Base-by-base conservation (phyloP, 2,113 vertebrate species). In the Nothocercus julius region DNA sequence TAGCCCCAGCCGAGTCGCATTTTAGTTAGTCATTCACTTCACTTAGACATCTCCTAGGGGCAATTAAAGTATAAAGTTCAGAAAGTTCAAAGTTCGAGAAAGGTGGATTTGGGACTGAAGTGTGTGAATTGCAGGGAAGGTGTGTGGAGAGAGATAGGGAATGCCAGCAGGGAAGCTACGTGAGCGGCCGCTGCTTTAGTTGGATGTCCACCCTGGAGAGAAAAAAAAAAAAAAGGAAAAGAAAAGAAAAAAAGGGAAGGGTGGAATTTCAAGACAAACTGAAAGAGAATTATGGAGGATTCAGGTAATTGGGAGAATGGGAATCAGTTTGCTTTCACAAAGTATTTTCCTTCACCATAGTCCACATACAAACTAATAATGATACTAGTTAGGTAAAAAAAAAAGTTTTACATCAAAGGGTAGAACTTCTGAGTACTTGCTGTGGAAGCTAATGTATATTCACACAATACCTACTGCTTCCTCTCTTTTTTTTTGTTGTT, bases 1-100 rank as follows among this genome's bases (percentile, higher is more conserved):
- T 49, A 42, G 76, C 93, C 68, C 66, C 82, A 83, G 82, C 53
- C 81, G 49, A 89, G 77, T 47, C 64, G 47, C 78, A 72, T 75
- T 93, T 82, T 86, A 92, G 77, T 64, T 72, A 84, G 42, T 72
- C 1, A 0, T 34, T 88, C 36, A 36, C 36, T 36, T 36, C 36
- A 73, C 83, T 56, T 40, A 25, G 32, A 44, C 15, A 64, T 94
- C 89, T 96, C 91, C 62, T 90, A 83, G 86, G 94, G 77, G 90
- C 94, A 93, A 84, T 75, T 95, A 79, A 90, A 78, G 80, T 22
- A 64, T 83, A 72, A 86, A 92, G 86, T 69, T 68, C 56, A 82
- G 72, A 58, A 78, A 62, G n/a, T 40, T 58, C 4, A 2, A 67
- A 63, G 36, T 19, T 70, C 67, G 56, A 74, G 47, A n/a, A 86